Evolutionary conservation across 53 echinoderm and acorn worm species (phyloP).

Genomic region (Holothuria scabra): DNA sequence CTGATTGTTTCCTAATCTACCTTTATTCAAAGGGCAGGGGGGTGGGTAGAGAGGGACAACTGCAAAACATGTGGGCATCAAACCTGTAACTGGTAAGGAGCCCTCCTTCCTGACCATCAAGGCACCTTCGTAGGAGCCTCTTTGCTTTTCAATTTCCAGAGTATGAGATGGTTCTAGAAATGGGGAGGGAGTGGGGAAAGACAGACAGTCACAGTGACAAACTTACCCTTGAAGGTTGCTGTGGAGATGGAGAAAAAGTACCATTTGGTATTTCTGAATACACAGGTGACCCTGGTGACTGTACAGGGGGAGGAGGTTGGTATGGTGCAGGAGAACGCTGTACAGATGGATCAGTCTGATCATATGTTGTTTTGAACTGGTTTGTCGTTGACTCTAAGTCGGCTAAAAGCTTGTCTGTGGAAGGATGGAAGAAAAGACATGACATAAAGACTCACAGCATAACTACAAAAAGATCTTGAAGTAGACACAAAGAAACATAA

Average conservation of each 20-base stretch:
- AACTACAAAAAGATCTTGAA: neutral
- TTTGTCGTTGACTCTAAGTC: constrained; percentile 87
- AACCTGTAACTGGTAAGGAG: too few species aligned
- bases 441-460: neutral
- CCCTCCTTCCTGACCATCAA: too few species aligned
- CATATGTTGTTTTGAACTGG: constrained; percentile 71
- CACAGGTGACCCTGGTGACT: constrained; percentile 82
- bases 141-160: too few species aligned
- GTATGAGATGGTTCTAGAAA: too few species aligned
- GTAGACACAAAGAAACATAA: too few species aligned
- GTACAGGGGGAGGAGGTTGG: constrained; percentile 34
- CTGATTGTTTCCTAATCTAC: too few species aligned
- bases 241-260: constrained; percentile 53
- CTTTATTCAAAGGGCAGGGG: too few species aligned
- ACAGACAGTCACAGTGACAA: too few species aligned
- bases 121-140: too few species aligned
- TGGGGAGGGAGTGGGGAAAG: too few species aligned
- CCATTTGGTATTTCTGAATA: constrained; percentile 90
- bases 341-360: constrained; percentile 28
- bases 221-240: constrained; percentile 40
- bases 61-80: too few species aligned
- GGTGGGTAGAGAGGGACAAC: too few species aligned
- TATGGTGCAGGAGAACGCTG: constrained; percentile 24
- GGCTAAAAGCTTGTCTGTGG: constrained; percentile 88
- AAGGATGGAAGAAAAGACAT: constrained; percentile 28